Evolutionary conservation across 1,140 invertebrate species (phyloP).

Genomic region (Caerostris darwini): DNA sequence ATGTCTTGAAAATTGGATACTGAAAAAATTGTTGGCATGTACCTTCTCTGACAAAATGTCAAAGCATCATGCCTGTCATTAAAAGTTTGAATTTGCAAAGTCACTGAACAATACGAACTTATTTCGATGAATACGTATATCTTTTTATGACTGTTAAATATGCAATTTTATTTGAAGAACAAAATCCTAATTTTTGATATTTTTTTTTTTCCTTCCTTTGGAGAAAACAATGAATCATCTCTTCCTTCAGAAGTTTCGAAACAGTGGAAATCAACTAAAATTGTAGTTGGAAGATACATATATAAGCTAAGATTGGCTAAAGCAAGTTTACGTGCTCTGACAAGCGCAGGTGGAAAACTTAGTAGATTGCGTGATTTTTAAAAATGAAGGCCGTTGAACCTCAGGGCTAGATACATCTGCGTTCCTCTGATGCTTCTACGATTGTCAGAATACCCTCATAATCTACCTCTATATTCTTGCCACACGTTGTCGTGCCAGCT

Average conservation of each 20-base stretch:
- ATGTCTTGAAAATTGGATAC: too few relatives aligned
- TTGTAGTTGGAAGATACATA: background rate
- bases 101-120: too few relatives aligned
- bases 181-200: background rate
- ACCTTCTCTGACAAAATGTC: too few relatives aligned
- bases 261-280: background rate
- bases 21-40: too few relatives aligned
- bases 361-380: slow-evolving; percentile 65
- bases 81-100: too few relatives aligned
- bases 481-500: slow-evolving; percentile 74
- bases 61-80: too few relatives aligned
- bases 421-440: slow-evolving; percentile 58
- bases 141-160: too few relatives aligned
- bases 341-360: slow-evolving; percentile 63
- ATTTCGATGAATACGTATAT: too few relatives aligned
- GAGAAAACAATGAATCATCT: background rate
- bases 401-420: slow-evolving; percentile 73
- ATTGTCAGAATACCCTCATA: slow-evolving; percentile 75
- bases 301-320: background rate
- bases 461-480: slow-evolving; percentile 70
- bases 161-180: too few relatives aligned
- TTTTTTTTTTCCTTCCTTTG: background rate
- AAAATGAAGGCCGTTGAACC: slow-evolving; percentile 73
- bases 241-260: background rate
- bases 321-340: slow-evolving; percentile 48